phyloP scores from a whole-genome alignment of 2,113 vertebrate genomes.

The Pomatostomus ruficeps region DNA sequence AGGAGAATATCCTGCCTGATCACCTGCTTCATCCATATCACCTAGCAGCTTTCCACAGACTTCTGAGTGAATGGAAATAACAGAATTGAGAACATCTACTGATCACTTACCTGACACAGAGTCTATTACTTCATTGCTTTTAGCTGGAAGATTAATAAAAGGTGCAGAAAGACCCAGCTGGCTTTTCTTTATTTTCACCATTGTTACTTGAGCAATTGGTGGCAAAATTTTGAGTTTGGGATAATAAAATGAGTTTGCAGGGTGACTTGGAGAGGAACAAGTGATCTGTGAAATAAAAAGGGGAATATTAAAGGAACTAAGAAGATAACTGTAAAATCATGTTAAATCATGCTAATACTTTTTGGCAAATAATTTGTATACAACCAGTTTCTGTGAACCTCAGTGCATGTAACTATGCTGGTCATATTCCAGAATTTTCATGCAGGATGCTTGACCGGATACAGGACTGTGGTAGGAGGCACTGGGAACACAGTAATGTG shows the following conservation, averaged over 20 bases:
- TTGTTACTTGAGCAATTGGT: slow-evolving; percentile 85
- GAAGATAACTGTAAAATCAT: not conserved
- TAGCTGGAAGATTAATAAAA: slow-evolving; percentile 74
- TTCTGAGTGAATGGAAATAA: not conserved
- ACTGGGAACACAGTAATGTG: not conserved
- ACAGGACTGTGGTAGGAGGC: not conserved
- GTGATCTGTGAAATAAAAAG: slow-evolving; percentile 80
- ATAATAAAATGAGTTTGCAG: slow-evolving; percentile 96
- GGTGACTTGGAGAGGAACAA: slow-evolving; percentile 88
- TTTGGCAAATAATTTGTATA: not conserved
- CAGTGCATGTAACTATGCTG: not conserved
- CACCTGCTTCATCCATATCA: not conserved
- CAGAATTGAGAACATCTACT: not conserved
- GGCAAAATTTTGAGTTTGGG: slow-evolving; percentile 90
- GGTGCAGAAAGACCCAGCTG: slow-evolving; percentile 75
- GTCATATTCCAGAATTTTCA: not conserved
- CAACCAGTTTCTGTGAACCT: not conserved
- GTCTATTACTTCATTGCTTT: slow-evolving; percentile 84
- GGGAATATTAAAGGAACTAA: not conserved
- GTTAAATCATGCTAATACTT: not conserved
- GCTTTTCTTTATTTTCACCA: slow-evolving; percentile 84
- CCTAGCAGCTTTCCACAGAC: not conserved
- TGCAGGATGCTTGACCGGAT: not conserved
- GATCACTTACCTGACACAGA: slow-evolving; percentile 79
- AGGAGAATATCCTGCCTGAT: not conserved